These are phyloP conservation scores for Aleiodes leptofemur DNA, from an alignment of 2,888 invertebrate species.

Conservation along the genomic window DNA sequence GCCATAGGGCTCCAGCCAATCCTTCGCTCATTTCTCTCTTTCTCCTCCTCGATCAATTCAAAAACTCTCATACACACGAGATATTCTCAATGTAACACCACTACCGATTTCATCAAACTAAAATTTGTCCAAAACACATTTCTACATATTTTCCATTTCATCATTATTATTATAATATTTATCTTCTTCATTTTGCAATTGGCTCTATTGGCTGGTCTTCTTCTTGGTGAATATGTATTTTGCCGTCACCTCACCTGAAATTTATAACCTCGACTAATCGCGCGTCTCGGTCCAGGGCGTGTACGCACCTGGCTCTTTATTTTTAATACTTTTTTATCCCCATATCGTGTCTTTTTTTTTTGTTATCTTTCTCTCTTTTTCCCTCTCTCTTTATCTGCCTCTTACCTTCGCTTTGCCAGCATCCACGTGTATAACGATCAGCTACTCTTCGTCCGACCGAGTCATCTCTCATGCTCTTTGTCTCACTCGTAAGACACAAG, in stretches of 20 bases:
- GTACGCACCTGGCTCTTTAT: conserved; percentile 69
- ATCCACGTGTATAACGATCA: conserved; percentile 72
- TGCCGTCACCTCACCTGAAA: conserved; percentile 58
- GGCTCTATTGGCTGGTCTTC: conserved; percentile 9
- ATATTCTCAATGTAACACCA: conserved; percentile 34
- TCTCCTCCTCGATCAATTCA: conserved; percentile 67
- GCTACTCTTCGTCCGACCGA: conserved; percentile 66
- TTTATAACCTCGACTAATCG: conserved; percentile 68
- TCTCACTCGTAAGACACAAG: conserved; percentile 8
- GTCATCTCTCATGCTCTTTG: conserved; percentile 24
- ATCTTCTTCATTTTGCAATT: neutral
- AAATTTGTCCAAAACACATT: conserved; percentile 22
- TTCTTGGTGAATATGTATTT: conserved; percentile 33
- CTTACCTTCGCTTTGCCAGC: conserved; percentile 13
- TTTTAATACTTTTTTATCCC: conserved; percentile 34
- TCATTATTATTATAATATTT: neutral
- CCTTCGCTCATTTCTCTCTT: conserved; percentile 52
- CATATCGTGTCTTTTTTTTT: conserved; percentile 16
- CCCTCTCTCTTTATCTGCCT: conserved; percentile 23
- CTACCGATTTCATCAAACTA: conserved; percentile 27
- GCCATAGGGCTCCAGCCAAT: conserved; percentile 69
- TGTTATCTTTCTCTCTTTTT: neutral
- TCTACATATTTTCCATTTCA: conserved; percentile 22
- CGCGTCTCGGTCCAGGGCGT: conserved; percentile 57
- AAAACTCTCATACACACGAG: conserved; percentile 61